A percentile compares a stretch with the other conserved stretches of the same genome.
phyloP scores from a whole-genome alignment of 1,140 invertebrate species.

The Cydia pomonella region DNA sequence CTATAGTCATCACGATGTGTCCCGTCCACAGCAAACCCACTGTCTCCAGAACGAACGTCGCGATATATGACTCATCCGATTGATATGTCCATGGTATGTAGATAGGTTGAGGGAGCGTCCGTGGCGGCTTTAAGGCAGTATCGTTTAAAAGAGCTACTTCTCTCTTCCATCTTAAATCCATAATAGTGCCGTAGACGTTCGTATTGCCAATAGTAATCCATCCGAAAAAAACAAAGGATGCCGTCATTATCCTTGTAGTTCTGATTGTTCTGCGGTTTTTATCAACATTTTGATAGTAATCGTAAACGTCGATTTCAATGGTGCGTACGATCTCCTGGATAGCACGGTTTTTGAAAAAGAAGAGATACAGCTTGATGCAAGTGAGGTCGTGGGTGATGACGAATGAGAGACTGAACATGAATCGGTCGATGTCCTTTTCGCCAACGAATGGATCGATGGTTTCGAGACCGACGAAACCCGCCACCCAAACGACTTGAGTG shows the following conservation, averaged over 20 bases:
- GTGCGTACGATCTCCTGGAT: conserved; percentile 67
- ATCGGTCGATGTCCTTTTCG: conserved; percentile 68
- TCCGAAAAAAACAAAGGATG: conserved; percentile 68
- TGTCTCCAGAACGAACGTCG: conserved; percentile 66
- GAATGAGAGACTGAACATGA: conserved; percentile 75
- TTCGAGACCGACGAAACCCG: conserved; percentile 70
- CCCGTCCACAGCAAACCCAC: conserved; percentile 73
- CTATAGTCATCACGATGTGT: conserved; percentile 73
- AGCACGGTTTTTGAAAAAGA: conserved; percentile 67
- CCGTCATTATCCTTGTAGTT: conserved; percentile 61
- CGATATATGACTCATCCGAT: conserved; percentile 54
- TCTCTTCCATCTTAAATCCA: conserved; percentile 65
- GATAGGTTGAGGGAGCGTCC: conserved; percentile 68
- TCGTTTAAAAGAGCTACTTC: conserved; percentile 56
- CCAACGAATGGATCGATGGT: conserved; percentile 73
- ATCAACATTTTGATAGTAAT: conserved; percentile 63
- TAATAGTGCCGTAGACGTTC: conserved; percentile 67
- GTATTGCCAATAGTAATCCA: conserved; percentile 71
- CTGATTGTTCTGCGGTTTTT: conserved; percentile 56
- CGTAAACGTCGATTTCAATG: conserved; percentile 61
- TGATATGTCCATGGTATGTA: conserved; percentile 73
- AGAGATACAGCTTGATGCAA: conserved; percentile 68
- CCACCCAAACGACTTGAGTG: conserved; percentile 69
- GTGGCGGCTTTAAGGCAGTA: conserved; percentile 46
- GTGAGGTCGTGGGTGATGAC: conserved; percentile 74